Evolutionary conservation across 2,888 invertebrate genomes (phyloP).

Genomic region (Erebia palarica): DNA sequence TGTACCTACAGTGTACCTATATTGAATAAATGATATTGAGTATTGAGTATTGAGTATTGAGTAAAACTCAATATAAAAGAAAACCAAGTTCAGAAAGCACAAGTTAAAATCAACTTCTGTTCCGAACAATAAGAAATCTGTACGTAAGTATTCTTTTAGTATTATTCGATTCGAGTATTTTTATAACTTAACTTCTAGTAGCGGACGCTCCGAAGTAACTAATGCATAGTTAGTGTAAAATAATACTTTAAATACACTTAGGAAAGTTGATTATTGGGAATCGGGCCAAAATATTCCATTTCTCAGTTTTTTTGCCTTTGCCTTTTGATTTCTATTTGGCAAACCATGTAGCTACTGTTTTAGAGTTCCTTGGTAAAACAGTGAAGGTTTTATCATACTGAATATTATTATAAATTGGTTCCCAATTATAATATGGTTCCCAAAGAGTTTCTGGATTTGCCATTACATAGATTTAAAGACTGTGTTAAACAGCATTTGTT

Average conservation of each 20-base stretch:
- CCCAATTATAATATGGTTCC: too few species aligned
- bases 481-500: too few species aligned
- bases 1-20: too few species aligned
- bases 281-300: background rate
- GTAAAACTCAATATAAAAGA: background rate
- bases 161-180: conserved; percentile 14
- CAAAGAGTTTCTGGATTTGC: too few species aligned
- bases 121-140: background rate
- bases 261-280: conserved; percentile 10
- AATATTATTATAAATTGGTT: too few species aligned
- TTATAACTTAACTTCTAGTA: conserved; percentile 4
- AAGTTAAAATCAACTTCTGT: conserved; percentile 4
- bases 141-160: conserved; percentile 7
- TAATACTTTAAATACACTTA: conserved; percentile 6
- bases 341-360: background rate
- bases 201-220: background rate
- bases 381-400: too few species aligned
- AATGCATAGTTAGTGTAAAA: conserved; percentile 8
- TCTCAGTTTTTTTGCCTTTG: conserved; percentile 1
- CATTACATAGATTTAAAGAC: too few species aligned
- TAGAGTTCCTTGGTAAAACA: conserved; percentile 1
- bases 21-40: too few species aligned
- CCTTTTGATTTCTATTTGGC: conserved; percentile 1
- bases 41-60: too few species aligned
- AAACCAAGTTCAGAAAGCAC: background rate